These are phyloP conservation scores for Pygocentrus nattereri DNA, from an alignment of 2,797 vertebrate genomes.

Conservation along the genomic window DNA sequence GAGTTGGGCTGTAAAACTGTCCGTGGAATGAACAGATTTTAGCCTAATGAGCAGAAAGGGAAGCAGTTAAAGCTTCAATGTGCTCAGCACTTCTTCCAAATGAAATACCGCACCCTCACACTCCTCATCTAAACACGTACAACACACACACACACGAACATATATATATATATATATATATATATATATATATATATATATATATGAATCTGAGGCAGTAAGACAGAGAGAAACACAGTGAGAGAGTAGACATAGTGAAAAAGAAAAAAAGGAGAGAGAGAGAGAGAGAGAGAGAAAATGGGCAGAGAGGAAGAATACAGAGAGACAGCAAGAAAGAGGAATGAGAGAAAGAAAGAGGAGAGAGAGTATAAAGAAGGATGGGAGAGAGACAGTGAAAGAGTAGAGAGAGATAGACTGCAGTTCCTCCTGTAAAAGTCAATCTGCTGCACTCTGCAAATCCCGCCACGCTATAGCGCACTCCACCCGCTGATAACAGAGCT, in stretches of 20 bases:
- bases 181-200: too few species aligned
- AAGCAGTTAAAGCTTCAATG: constrained; percentile 78
- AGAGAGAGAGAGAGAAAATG: too few species aligned
- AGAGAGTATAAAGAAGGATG: not conserved
- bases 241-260: too few species aligned
- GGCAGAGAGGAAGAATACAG: too few species aligned
- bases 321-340: too few species aligned
- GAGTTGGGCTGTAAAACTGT: constrained; percentile 79
- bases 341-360: too few species aligned
- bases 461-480: constrained; percentile 70
- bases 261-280: too few species aligned
- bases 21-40: constrained; percentile 81
- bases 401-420: not conserved
- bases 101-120: constrained; percentile 78
- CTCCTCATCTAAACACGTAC: constrained; percentile 78
- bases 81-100: constrained; percentile 81
- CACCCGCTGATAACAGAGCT: constrained; percentile 71
- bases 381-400: too few species aligned
- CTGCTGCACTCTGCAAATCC: constrained; percentile 79
- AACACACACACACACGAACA: constrained; percentile 79
- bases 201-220: too few species aligned
- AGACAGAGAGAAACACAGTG: too few species aligned
- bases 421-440: constrained; percentile 74
- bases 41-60: constrained; percentile 83
- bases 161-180: too few species aligned